Base-by-base conservation (phyloP, 2,888 invertebrate genomes). In the Chorisops tibialis region DNA sequence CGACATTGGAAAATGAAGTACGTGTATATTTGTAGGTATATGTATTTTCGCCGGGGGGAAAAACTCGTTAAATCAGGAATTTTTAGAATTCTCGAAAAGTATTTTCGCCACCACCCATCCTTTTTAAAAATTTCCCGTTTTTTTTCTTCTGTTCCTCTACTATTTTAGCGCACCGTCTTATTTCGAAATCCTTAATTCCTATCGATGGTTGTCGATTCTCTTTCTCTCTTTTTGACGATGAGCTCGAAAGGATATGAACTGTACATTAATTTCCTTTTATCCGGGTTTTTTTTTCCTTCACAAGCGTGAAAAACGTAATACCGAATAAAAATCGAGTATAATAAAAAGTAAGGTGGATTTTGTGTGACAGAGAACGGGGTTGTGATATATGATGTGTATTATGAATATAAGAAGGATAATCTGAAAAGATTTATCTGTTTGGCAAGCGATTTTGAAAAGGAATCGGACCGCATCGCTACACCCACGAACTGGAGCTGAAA, bases 341-440 rank as follows among this genome's bases (percentile, higher is more conserved):
- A 30, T 9, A 30, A 30, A 5, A 9, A 1, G 5, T 5, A 30
- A 30, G 30, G 30, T 30, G 30, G 5, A n/a, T 30, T 30, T 30
- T 30, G 1, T 9, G 30, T 30, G 30, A 45, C 56, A 43, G 43
- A 35, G 12, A 43, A 56, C 24, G 45, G 56, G 45, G 43, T 56
- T 56, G 56, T 43, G 43, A 56, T 56, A 56, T 56, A 9, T 5
- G 30, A 45, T 43, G 45, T 45, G 43, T 45, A 56, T 56, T n/a
- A n/a, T n/a, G 56, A 56, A 56, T 56, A 43, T 56, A 56, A 43
- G 56, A 56, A 56, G 45, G 56, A 56, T 56, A 56, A 56, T 56
- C 56, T 56, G 14, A 45, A 30, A 30, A 56, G 56, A 56, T 56
- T 56, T 56, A 56, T 56, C 43, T 56, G 56, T 56, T 56, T 56